Conservation (phyloP, 2,797 vertebrate species). For the Dermochelys coriacea region DNA sequence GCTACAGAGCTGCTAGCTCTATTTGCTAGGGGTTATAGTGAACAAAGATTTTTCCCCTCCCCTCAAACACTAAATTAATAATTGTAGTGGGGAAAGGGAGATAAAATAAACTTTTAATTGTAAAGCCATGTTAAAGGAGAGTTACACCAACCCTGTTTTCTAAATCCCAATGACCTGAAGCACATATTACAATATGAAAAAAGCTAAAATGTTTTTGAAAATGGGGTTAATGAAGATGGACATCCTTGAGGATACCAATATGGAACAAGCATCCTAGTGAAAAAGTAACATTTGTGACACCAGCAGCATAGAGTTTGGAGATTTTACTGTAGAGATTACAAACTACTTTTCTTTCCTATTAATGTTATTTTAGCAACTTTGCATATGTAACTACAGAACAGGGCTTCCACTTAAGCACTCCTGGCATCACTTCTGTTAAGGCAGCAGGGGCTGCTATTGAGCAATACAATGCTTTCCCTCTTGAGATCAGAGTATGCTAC, state of each 20-base stretch:
- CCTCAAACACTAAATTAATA: background rate
- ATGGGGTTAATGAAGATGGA: accelerated
- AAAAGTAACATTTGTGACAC: background rate
- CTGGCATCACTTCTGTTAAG: background rate
- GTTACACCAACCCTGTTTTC: background rate
- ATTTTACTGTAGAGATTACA: background rate
- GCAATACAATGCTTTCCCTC: accelerated
- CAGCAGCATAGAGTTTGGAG: background rate
- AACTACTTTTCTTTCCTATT: background rate
- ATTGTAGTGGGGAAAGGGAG: background rate
- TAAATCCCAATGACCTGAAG: background rate
- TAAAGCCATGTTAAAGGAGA: background rate
- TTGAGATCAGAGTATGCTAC: accelerated
- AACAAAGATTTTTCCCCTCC: background rate
- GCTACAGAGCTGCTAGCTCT: background rate
- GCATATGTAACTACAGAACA: background rate
- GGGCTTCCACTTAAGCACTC: background rate
- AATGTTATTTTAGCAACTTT: background rate
- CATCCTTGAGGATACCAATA: background rate
- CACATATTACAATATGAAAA: background rate
- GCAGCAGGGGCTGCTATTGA: background rate
- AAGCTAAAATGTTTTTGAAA: accelerated
- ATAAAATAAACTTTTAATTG: background rate
- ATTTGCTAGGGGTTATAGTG: background rate
- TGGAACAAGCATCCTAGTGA: background rate